Evolutionary conservation across 53 echinoderm and acorn worm genomes (phyloP).

Genomic region (Stichopus horrens): DNA sequence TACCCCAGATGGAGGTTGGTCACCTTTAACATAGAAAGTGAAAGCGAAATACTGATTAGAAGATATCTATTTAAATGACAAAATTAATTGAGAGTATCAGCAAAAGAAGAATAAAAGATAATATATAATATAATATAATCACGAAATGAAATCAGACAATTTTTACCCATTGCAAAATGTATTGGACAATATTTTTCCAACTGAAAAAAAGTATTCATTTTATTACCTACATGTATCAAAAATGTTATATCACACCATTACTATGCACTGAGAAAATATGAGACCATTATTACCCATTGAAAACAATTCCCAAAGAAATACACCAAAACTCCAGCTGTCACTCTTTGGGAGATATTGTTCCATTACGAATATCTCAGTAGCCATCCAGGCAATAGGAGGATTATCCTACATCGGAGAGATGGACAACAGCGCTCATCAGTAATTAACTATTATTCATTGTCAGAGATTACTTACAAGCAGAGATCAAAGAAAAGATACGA

Average conservation of each 20-base stretch:
- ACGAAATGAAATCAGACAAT: not conserved
- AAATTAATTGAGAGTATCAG: too few relatives aligned
- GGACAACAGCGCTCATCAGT: not conserved
- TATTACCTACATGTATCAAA: too few relatives aligned
- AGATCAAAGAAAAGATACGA: too few relatives aligned
- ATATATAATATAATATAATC: not conserved
- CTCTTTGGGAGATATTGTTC: not conserved
- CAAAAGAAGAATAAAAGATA: too few relatives aligned
- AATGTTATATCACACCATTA: too few relatives aligned
- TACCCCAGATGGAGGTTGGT: too few relatives aligned
- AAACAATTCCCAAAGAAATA: conserved; percentile 10
- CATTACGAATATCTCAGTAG: conserved; percentile 5
- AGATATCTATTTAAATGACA: too few relatives aligned
- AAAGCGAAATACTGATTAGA: too few relatives aligned
- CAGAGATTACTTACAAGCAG: too few relatives aligned
- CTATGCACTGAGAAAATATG: not conserved
- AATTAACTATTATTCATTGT: not conserved
- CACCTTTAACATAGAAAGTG: too few relatives aligned
- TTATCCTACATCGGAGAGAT: not conserved
- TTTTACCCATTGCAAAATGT: not conserved
- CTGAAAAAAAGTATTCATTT: too few relatives aligned
- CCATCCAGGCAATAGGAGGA: conserved; percentile 20
- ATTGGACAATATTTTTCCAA: too few relatives aligned
- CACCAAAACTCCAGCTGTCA: not conserved
- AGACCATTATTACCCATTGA: conserved; percentile 10